Conservation (phyloP, 2,113 vertebrate genomes). For the Podilymbus podiceps region DNA sequence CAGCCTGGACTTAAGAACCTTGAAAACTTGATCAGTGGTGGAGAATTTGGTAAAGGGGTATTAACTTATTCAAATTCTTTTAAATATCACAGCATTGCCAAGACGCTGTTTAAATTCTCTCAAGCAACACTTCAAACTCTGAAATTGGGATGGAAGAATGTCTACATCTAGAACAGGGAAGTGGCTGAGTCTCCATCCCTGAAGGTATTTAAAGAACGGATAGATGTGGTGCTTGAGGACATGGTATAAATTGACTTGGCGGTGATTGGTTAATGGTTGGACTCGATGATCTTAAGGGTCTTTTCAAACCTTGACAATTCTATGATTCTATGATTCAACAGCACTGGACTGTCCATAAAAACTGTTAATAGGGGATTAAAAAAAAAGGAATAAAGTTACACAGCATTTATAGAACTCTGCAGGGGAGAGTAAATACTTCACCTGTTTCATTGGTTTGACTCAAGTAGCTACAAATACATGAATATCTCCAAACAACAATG, state of each 20-base stretch:
- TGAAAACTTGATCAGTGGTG: neutral
- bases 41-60: neutral
- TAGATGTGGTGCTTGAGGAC: no score
- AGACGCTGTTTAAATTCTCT: neutral
- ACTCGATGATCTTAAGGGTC: no score
- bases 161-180: neutral
- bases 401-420: neutral
- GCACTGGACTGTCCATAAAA: neutral
- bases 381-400: neutral
- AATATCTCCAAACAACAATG: neutral
- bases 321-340: no score
- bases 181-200: no score
- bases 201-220: no score
- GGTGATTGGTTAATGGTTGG: no score
- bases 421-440: neutral
- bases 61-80: neutral
- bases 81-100: neutral
- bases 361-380: neutral
- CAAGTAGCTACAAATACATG: neutral
- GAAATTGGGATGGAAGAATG: neutral
- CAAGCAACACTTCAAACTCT: neutral
- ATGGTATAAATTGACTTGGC: no score
- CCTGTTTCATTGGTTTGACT: neutral
- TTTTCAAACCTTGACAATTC: no score
- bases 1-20: neutral